phyloP scores from a whole-genome alignment of 2,888 invertebrate genomes.

The Chrysina gloriosa region DNA sequence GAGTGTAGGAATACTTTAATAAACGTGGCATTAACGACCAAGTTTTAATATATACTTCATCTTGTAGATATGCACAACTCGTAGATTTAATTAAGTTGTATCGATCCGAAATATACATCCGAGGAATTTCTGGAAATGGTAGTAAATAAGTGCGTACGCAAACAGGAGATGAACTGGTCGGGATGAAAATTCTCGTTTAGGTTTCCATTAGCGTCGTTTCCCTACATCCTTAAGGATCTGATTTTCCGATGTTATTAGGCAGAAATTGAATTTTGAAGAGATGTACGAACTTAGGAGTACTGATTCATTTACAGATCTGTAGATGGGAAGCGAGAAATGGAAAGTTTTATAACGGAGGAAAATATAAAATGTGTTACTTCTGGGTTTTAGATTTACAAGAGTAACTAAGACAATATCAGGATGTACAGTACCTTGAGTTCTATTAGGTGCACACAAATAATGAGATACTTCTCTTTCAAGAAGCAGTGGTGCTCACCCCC shows the following conservation, averaged over 20 bases:
- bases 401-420: too few relatives aligned
- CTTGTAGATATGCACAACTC: too few relatives aligned
- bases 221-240: conserved; percentile 32
- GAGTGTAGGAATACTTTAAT: too few relatives aligned
- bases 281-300: conserved; percentile 20
- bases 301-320: conserved; percentile 33
- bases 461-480: too few relatives aligned
- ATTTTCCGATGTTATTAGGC: conserved; percentile 49
- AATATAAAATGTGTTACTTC: too few relatives aligned
- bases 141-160: conserved; percentile 17
- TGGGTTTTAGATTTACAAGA: too few relatives aligned
- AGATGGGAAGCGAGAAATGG: conserved; percentile 21
- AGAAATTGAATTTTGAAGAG: conserved; percentile 50
- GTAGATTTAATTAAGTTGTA: neutral
- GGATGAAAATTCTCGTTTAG: conserved; percentile 34
- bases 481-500: too few relatives aligned
- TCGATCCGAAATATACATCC: conserved; percentile 10
- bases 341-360: too few relatives aligned
- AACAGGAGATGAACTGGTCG: conserved; percentile 32
- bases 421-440: too few relatives aligned
- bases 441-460: too few relatives aligned
- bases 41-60: too few relatives aligned
- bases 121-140: neutral
- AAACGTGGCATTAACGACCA: too few relatives aligned
- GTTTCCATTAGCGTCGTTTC: conserved; percentile 30